Evolutionary conservation across 2,797 vertebrate species (phyloP).

Genomic region (Amblyopsis hoosieri): DNA sequence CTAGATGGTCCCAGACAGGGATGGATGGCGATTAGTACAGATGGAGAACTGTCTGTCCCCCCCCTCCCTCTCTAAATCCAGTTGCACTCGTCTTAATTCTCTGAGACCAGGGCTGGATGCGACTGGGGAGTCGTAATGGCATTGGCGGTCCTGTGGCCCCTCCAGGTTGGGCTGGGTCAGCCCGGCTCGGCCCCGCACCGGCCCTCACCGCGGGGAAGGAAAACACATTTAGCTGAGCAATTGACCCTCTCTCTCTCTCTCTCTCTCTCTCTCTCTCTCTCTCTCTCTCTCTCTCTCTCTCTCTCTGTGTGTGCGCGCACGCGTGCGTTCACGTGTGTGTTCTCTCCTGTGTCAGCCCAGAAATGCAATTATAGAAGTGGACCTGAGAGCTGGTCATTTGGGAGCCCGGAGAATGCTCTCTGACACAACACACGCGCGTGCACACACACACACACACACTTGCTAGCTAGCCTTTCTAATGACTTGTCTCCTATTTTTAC

Average conservation of each 20-base stretch:
- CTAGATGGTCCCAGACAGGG: too few species aligned
- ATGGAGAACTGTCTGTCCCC: conserved; percentile 4
- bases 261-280: conserved; percentile 42
- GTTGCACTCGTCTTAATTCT: conserved; percentile 20
- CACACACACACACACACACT: conserved; percentile 29
- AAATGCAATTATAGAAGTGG: conserved; percentile 91
- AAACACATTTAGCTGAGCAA: conserved; percentile 79
- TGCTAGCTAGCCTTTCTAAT: not conserved
- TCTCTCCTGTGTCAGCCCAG: conserved; percentile 71
- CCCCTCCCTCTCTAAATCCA: conserved; percentile 22
- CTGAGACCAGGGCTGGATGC: conserved; percentile 22
- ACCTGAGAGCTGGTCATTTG: conserved; percentile 81
- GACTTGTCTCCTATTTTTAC: not conserved
- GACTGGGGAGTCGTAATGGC: conserved; percentile 49
- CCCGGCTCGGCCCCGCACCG: conserved; percentile 39
- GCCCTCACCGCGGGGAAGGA: conserved; percentile 65
- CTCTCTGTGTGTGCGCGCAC: conserved; percentile 32
- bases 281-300: not conserved
- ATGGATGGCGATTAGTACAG: too few species aligned
- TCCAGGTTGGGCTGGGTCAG: conserved; percentile 38
- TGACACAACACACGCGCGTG: conserved; percentile 33
- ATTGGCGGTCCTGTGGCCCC: conserved; percentile 41
- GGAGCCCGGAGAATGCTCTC: conserved; percentile 56
- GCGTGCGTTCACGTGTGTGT: conserved; percentile 19
- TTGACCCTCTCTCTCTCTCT: conserved; percentile 67